phyloP scores from a whole-genome alignment of 2,888 invertebrate species.

The Oithona nana region DNA sequence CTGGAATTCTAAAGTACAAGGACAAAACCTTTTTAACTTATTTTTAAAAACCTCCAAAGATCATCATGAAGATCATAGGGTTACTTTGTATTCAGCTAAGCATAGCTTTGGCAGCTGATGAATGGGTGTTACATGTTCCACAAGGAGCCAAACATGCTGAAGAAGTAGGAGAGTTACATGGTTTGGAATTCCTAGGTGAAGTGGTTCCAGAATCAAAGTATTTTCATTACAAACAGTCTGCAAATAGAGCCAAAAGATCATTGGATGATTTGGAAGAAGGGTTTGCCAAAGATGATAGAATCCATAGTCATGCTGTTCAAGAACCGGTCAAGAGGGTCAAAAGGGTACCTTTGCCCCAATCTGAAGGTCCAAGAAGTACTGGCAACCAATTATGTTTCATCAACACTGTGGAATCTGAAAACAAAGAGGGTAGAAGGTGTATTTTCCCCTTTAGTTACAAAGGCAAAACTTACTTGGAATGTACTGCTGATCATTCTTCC shows the following conservation, averaged over 20 bases:
- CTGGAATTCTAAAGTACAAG: too few species aligned
- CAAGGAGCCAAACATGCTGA: background rate
- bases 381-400: background rate
- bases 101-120: too few species aligned
- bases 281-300: background rate
- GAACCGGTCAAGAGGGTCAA: background rate
- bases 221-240: background rate
- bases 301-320: background rate
- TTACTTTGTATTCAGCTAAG: too few species aligned
- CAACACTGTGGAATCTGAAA: slow-evolving; percentile 3
- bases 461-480: slow-evolving; percentile 14
- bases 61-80: too few species aligned
- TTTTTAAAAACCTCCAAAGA: too few species aligned
- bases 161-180: background rate
- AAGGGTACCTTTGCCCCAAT: background rate
- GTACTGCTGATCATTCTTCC: slow-evolving; percentile 17
- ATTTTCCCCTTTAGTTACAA: slow-evolving; percentile 18
- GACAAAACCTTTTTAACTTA: too few species aligned
- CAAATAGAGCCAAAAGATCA: background rate
- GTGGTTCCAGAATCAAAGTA: background rate
- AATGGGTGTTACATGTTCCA: background rate
- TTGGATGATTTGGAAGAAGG: background rate
- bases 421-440: background rate
- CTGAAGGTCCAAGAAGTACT: background rate
- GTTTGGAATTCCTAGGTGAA: background rate